Conservation (phyloP, 1,140 invertebrate species). For the Homalodisca vitripennis region DNA sequence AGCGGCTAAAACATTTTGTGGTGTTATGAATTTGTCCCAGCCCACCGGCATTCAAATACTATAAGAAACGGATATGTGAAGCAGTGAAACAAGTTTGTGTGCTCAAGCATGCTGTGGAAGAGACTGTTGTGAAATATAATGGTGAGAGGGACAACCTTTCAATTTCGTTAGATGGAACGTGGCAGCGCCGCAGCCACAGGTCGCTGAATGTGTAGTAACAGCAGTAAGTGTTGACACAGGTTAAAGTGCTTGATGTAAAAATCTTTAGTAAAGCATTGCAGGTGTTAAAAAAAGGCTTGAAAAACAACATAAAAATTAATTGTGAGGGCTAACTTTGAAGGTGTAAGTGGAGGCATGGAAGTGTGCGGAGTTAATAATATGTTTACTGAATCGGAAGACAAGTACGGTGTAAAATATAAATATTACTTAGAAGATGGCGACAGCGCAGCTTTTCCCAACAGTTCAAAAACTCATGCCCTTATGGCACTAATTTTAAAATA, state of each 20-base stretch:
- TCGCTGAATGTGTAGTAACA: background rate
- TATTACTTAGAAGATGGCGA: conserved; percentile 9
- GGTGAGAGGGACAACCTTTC: too few relatives aligned
- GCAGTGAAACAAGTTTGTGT: too few relatives aligned
- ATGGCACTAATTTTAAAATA: conserved; percentile 11
- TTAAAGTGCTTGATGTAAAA: conserved; percentile 1
- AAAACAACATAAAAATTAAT: background rate
- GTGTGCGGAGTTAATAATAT: background rate
- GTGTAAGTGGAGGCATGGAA: too few relatives aligned
- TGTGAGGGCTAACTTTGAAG: background rate
- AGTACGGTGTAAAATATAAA: background rate
- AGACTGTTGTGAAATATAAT: too few relatives aligned
- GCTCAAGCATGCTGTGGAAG: too few relatives aligned
- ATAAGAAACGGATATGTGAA: too few relatives aligned
- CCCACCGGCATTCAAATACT: too few relatives aligned
- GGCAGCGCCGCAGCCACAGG: background rate
- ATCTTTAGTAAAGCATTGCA: conserved; percentile 7
- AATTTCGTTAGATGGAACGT: too few relatives aligned
- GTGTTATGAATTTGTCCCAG: too few relatives aligned
- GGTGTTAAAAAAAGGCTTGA: background rate
- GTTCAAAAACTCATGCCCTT: background rate
- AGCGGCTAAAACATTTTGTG: too few relatives aligned
- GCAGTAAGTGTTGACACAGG: background rate
- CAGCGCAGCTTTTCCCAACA: background rate
- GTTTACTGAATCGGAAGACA: background rate